Base-by-base conservation (phyloP, 2,888 invertebrate species). In the Rhaphigaster nebulosa region DNA sequence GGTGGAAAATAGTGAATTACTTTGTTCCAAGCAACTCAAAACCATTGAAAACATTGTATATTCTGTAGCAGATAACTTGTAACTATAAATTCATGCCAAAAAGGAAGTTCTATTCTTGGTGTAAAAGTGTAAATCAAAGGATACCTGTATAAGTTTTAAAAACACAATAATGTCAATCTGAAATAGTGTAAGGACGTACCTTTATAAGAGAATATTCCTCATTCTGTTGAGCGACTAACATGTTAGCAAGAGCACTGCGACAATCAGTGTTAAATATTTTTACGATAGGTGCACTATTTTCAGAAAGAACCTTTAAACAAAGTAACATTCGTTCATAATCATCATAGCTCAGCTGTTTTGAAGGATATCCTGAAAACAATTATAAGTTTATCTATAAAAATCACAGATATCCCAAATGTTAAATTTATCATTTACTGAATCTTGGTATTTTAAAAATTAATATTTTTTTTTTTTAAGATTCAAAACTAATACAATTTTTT, bases 331-430 rank as follows among this genome's bases (percentile, higher is more conserved):
- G 96, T 94, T 99, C 99, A 60, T 96, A 94, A 94, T 99, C 99
- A 93, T 99, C 99, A 93, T 99, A 98, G n/a, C 99, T 99, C 92
- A 99, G 97, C 0, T 96, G 96, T 94, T 97, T 96, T 0, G 94
- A 93, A 12, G 96, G 95, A 88, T 96, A 94, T 87, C 95, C 95
- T 93, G 93, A 45, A 84, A 45, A 10, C 1, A 45, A 84, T n/a
- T 41, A 84, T 0, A 84, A 26, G 0, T 5, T 34, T 34, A 70
- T 70, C 34, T 1, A 6, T 70, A 70, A 34, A 34, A 38, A 70
- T 70, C 1, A 70, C 5, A 34, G 60, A n/a, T n/a, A 60, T 6
- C 10, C n/a, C 4, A 23, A 23, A 56, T 26, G 4, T 56, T 56
- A 20, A 6, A 56, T 56, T 56, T 23, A 23, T 56, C 5, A 56